Conservation (phyloP, 1,140 invertebrate genomes). For the Mamestra configurata region DNA sequence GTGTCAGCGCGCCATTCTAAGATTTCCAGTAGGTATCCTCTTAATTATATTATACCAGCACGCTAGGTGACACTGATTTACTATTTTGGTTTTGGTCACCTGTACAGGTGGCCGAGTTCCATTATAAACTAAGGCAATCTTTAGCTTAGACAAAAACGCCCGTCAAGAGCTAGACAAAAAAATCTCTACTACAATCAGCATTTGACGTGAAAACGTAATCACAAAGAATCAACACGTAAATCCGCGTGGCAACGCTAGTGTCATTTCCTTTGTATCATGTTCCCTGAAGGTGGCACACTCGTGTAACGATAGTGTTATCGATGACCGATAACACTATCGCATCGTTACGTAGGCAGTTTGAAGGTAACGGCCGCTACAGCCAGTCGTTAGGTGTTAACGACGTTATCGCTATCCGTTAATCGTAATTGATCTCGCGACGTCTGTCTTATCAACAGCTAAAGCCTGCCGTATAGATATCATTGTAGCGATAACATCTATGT, state of each 20-base stretch:
- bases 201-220: not conserved
- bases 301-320: not conserved
- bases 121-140: too few species aligned
- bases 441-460: slow-evolving; percentile 15
- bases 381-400: slow-evolving; percentile 62
- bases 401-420: slow-evolving; percentile 69
- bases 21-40: too few species aligned
- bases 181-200: too few species aligned
- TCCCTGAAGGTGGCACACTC: not conserved
- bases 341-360: slow-evolving; percentile 51
- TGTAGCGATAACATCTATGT: not conserved
- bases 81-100: too few species aligned
- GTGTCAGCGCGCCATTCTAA: too few species aligned
- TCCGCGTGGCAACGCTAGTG: slow-evolving; percentile 29
- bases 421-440: slow-evolving; percentile 47
- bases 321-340: slow-evolving; percentile 39
- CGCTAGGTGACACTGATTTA: too few species aligned
- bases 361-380: slow-evolving; percentile 71
- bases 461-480: slow-evolving; percentile 23
- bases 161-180: too few species aligned
- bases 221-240: not conserved
- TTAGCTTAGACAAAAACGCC: too few species aligned
- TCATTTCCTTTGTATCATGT: slow-evolving; percentile 12
- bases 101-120: too few species aligned
- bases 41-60: too few species aligned